Evolutionary conservation across 2,888 invertebrate genomes (phyloP), one percentile per base, ranked within the genome.

Genomic region (Brachycybe producta): DNA sequence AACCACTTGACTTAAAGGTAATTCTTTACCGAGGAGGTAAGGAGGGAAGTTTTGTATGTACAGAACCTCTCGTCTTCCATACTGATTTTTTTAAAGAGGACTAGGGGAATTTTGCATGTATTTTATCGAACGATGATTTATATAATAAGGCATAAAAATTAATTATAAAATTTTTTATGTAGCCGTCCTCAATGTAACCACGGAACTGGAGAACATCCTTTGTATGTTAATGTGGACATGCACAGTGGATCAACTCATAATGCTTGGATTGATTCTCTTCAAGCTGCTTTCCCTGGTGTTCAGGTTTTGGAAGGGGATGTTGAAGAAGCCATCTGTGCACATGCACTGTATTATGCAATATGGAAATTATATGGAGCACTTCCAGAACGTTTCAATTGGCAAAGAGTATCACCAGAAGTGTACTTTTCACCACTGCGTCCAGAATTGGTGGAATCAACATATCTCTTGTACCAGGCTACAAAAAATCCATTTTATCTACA

Each of bases 211-310:
- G 72, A 73, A 57, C 75, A 74, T 57, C 78, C 78, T 5, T 62
- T 78, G 7, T 78, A 74, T 64, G 75, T 77, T 2, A 79, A 78
- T 65, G 77, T 77, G 1, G 73, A 79, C 58, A 75, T 78, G 74
- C 66, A 70, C 47, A 74, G 70, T 58, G 78, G 78, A 4, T 68
- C 70, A 41, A 69, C 73, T 4, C 63, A 69, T 42, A 77, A 75
- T 51, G 71, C 74, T 42, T 79, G 78, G 78, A 73, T 78, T 40
- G 78, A 78, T 64, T 70, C 77, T 2, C 63, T 78, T 23, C 76
- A 77, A 62, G 76, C 73, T 36, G 68, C 71, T 13, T 66, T 65
- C 58, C 58, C 64, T 38, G 65, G 61, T 19, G 55, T 65, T 11
- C 65, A 64, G 57, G 73, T 77, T 2, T 60, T 79, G 36, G 68